phyloP scores from a whole-genome alignment of 2,113 vertebrate genomes.

The Chroicocephalus ridibundus region DNA sequence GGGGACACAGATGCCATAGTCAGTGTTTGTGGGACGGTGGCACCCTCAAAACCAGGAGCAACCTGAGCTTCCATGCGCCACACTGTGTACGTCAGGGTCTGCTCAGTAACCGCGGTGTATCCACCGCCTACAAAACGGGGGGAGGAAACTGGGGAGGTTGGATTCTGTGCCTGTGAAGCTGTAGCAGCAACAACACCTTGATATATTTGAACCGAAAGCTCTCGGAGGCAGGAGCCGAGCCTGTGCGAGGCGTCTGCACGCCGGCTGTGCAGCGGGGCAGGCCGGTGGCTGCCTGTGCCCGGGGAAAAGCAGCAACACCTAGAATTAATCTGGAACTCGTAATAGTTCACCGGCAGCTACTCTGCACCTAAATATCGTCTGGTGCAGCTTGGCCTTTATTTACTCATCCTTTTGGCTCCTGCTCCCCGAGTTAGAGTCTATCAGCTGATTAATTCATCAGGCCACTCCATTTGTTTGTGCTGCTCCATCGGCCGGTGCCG shows the following conservation, averaged over 20 bases:
- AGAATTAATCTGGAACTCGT: background rate
- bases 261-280: background rate
- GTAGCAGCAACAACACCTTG: background rate
- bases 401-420: background rate
- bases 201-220: background rate
- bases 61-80: background rate
- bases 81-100: accelerated
- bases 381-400: background rate
- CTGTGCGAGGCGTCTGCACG: accelerated
- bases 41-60: background rate
- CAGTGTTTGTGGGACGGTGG: background rate
- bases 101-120: background rate
- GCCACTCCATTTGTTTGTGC: background rate
- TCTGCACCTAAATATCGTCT: background rate
- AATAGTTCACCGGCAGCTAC: background rate
- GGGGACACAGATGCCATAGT: too few relatives aligned
- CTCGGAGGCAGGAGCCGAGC: background rate
- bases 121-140: accelerated
- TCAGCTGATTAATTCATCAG: background rate
- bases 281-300: background rate
- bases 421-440: background rate
- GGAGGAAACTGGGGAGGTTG: too few relatives aligned
- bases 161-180: background rate
- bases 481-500: background rate
- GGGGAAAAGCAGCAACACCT: background rate